Base-by-base conservation (phyloP, 2,888 invertebrate species). In the Rhorus exstirpatorius region DNA sequence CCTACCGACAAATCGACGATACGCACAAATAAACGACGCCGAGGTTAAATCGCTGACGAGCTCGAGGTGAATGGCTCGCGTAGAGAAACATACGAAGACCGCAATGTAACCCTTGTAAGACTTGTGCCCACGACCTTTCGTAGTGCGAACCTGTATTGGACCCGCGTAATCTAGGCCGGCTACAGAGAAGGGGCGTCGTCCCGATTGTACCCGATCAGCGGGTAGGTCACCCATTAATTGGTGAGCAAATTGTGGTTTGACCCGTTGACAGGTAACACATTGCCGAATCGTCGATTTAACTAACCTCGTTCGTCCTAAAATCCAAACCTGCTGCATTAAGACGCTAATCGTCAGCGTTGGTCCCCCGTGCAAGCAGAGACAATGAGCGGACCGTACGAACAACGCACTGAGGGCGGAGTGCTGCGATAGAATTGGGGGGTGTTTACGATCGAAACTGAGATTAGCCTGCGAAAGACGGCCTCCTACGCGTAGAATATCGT, bases 211-310 rank as follows among this genome's bases (percentile, higher is more conserved):
- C 10, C 60, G 19, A 41, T 61, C 17, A 14, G 46, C 24, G 17
- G 46, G 26, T 17, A 75, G 31, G 51, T 61, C 0, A n/a, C 26
- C 53, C 53, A 53, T 53, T 1, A 53, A 24, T 44, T 49, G 58
- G 21, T 49, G 74, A 60, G 44, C 55, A 14, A 26, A 67, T 14
- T 14, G 53, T 14, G 67, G 58, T 31, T 24, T 58, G 12, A 49
- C 10, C 7, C 67, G 46, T 31, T 74, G 67, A 55, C 74, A 74
- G 1, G 46, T 17, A 3, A 79, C 58, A 58, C 72, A 79, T 6
- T 38, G 26, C 3, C 72, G 79, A 46, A 79, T 10, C n/a, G 17
- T 41, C 1, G 53, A 24, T 12, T 24, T 21, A 21, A 53, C 53
- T 1, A 53, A 8, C 3, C 26, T 24, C n/a, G 7, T 21, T 10